Percentiles rank a stretch among this genome's conserved stretches.
Conservation (phyloP, 2,797 vertebrate genomes). For the Apodemus agrarius region DNA sequence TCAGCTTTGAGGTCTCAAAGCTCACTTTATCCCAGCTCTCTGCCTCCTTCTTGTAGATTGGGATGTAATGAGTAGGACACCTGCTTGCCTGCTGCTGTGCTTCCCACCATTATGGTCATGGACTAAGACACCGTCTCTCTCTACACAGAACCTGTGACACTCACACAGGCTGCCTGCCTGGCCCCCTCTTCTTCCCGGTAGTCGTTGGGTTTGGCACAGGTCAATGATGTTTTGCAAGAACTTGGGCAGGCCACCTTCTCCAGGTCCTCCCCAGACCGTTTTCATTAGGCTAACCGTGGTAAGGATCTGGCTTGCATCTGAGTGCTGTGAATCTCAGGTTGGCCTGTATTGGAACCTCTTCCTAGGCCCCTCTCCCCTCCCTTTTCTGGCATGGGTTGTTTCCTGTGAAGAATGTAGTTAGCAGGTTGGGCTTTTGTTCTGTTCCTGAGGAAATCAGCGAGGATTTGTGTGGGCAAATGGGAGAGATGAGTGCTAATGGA, state of each 20-base stretch:
- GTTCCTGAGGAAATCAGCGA: conserved; percentile 50
- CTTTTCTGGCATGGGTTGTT: conserved; percentile 53
- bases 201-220: background rate
- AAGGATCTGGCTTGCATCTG: conserved; percentile 16
- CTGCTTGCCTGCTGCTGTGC: background rate
- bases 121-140: background rate
- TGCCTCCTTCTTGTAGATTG: background rate
- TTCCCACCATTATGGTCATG: background rate
- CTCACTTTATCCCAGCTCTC: background rate
- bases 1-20: background rate
- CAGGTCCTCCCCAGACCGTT: background rate
- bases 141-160: background rate
- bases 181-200: background rate
- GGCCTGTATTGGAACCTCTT: conserved; percentile 4
- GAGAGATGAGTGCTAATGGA: background rate
- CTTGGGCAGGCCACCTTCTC: background rate
- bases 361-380: background rate
- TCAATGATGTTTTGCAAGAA: background rate
- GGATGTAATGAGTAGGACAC: no score
- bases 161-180: background rate
- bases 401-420: conserved; percentile 77
- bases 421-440: conserved; percentile 45
- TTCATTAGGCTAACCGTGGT: background rate
- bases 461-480: conserved; percentile 58
- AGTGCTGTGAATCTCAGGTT: conserved; percentile 64